Conservation (phyloP, 1,140 invertebrate genomes). For the Lasaia peninsularis region DNA sequence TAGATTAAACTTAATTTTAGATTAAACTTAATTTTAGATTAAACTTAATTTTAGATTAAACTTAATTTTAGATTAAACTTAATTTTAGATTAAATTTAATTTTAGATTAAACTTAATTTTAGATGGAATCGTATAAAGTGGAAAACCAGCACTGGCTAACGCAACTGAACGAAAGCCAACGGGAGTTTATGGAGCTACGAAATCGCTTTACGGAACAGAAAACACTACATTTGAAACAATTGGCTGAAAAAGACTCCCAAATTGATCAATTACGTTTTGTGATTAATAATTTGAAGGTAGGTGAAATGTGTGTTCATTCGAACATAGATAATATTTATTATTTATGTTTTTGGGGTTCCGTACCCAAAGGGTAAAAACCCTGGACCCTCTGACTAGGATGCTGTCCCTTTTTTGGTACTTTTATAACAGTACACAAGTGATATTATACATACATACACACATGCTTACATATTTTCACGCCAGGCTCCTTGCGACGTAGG, state of each 20-base stretch:
- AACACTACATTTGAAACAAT: constrained; percentile 48
- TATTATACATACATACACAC: no score
- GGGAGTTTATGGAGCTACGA: constrained; percentile 56
- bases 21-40: no score
- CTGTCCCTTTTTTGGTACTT: no score
- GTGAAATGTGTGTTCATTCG: not conserved
- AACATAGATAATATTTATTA: no score
- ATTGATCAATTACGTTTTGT: constrained; percentile 62
- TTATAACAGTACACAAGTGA: no score
- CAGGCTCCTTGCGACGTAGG: no score
- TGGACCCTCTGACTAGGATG: no score
- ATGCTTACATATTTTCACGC: no score
- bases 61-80: constrained; percentile 44
- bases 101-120: constrained; percentile 2
- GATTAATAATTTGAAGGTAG: constrained; percentile 63
- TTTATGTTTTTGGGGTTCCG: no score
- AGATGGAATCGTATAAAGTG: constrained; percentile 68
- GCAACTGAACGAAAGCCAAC: constrained; percentile 56
- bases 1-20: no score
- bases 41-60: constrained; percentile 3
- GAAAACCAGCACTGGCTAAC: constrained; percentile 70
- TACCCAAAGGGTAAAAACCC: no score
- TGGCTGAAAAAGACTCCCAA: constrained; percentile 63
- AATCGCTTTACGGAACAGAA: constrained; percentile 60
- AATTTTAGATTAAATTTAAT: no score